Conservation (phyloP, 2,888 invertebrate species). For the Drosophila quinaria region DNA sequence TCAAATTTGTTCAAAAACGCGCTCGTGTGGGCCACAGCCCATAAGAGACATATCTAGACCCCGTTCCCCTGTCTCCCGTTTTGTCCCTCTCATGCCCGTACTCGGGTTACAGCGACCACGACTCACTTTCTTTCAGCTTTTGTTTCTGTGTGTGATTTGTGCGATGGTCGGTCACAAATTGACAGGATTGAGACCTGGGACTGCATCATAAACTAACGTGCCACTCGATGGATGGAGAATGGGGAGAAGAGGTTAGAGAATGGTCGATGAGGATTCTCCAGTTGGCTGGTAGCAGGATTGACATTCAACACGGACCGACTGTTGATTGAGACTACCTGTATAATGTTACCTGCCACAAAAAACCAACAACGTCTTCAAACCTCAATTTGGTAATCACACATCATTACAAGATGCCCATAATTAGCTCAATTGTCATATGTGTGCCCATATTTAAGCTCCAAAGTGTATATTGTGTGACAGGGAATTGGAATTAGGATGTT, state of each 20-base stretch:
- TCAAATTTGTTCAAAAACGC: conserved; percentile 66
- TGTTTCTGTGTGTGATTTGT: conserved; percentile 37
- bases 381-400: background rate
- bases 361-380: conserved; percentile 17
- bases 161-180: conserved; percentile 28
- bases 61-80: background rate
- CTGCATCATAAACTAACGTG: conserved; percentile 46
- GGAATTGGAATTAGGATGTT: too few species aligned
- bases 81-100: background rate
- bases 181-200: conserved; percentile 49
- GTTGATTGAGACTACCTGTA: conserved; percentile 29
- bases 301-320: conserved; percentile 37
- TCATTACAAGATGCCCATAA: background rate
- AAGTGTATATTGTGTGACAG: too few species aligned
- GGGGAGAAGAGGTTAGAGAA: background rate
- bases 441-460: too few species aligned
- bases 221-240: background rate
- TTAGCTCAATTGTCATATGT: background rate
- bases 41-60: conserved; percentile 30
- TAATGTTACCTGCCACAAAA: conserved; percentile 6
- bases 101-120: conserved; percentile 10
- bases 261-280: conserved; percentile 13
- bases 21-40: conserved; percentile 59
- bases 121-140: conserved; percentile 49
- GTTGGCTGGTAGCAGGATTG: conserved; percentile 28